Percentiles rank a stretch among this genome's conserved stretches.
phyloP scores from a whole-genome alignment of 2,888 invertebrate species.

The Spilosoma lubricipeda region DNA sequence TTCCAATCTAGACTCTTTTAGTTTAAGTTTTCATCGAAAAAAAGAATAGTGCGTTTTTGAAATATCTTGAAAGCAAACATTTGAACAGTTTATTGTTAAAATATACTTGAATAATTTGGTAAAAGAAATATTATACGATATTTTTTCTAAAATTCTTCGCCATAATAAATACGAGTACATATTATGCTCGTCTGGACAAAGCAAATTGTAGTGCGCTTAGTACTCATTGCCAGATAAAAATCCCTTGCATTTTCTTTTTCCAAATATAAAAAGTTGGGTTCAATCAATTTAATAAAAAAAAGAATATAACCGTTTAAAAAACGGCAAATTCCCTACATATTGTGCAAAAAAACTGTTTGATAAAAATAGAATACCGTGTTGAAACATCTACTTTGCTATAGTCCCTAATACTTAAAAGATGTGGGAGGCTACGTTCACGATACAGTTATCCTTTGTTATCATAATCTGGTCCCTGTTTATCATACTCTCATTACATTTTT shows the following conservation, averaged over 20 bases:
- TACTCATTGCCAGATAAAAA: not conserved
- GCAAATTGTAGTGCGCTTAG: not conserved
- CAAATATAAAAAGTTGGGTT: too few species aligned
- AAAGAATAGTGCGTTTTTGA: not conserved
- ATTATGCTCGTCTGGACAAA: too few species aligned
- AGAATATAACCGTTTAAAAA: not conserved
- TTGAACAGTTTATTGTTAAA: not conserved
- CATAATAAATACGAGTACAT: too few species aligned
- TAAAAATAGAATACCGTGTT: not conserved
- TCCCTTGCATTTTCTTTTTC: too few species aligned
- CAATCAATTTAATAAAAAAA: too few species aligned
- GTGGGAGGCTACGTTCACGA: not conserved
- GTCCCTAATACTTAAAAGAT: not conserved
- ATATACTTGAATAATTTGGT: conserved; percentile 1
- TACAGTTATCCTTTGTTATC: not conserved
- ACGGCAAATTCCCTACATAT: not conserved
- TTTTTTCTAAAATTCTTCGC: not conserved
- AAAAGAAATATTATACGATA: not conserved
- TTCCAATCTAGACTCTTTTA: not conserved
- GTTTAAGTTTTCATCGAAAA: conserved; percentile 5
- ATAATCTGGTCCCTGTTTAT: not conserved
- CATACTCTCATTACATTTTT: not conserved
- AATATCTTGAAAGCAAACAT: conserved; percentile 3
- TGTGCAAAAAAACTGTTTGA: not conserved
- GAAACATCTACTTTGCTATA: not conserved